Conservation (phyloP, 2,888 invertebrate species). For the Hetaerina titia region DNA sequence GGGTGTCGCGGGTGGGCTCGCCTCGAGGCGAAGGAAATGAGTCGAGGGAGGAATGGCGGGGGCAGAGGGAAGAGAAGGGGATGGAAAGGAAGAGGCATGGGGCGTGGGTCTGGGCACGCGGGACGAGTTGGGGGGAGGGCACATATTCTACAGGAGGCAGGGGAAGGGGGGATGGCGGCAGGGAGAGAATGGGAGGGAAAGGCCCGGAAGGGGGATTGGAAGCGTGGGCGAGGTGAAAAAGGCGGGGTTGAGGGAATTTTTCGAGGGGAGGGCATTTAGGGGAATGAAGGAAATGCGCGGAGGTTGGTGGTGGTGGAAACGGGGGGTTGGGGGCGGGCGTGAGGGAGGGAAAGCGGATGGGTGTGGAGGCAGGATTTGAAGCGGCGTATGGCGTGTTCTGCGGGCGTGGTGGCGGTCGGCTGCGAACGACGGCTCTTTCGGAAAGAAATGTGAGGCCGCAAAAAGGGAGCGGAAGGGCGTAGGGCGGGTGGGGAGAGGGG, state of each 20-base stretch:
- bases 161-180: background rate
- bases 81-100: background rate
- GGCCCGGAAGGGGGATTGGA: background rate
- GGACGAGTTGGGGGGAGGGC: too few species aligned
- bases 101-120: too few species aligned
- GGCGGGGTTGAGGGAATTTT: background rate
- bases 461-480: background rate
- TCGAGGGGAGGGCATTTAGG: background rate
- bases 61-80: background rate
- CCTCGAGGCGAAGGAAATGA: background rate
- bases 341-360: background rate
- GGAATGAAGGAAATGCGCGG: background rate
- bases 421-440: conserved; percentile 13
- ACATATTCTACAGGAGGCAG: too few species aligned
- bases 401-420: conserved; percentile 14
- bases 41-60: background rate
- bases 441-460: conserved; percentile 36
- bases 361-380: background rate
- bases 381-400: background rate
- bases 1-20: conserved; percentile 14
- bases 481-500: background rate
- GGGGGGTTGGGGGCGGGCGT: background rate
- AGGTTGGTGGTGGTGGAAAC: background rate
- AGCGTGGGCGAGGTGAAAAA: background rate
- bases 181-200: background rate